These are phyloP conservation scores for Montifringilla adamsi DNA, from an alignment of 2,113 vertebrate genomes.

Conservation along the genomic window DNA sequence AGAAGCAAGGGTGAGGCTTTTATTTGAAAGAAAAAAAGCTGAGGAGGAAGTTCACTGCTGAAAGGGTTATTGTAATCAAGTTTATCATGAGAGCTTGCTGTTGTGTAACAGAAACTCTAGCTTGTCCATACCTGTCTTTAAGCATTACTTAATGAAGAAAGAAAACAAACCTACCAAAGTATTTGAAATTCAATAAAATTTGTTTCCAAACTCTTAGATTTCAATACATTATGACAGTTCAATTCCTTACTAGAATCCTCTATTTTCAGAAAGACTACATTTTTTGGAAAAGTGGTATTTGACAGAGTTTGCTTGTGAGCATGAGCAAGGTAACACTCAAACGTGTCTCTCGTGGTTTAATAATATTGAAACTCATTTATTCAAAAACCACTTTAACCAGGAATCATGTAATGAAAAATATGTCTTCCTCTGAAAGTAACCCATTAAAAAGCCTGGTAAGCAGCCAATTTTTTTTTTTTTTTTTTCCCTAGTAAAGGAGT, in stretches of 20 bases:
- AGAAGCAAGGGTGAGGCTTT: constrained; percentile 73
- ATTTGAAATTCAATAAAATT: constrained; percentile 73
- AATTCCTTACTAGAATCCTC: not conserved
- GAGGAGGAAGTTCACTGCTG: constrained; percentile 77
- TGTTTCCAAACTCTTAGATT: constrained; percentile 49
- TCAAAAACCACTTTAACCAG: not conserved
- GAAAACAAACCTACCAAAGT: constrained; percentile 71
- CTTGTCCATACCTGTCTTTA: constrained; percentile 78
- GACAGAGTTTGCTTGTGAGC: not conserved
- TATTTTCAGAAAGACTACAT: not conserved
- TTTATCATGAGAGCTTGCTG: constrained; percentile 73
- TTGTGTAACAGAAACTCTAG: constrained; percentile 85
- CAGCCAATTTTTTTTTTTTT: not conserved
- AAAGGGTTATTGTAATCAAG: constrained; percentile 76
- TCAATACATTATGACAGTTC: not conserved
- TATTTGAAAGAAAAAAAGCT: constrained; percentile 49
- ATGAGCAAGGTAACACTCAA: not conserved
- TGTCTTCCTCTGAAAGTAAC: not conserved
- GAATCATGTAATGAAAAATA: not conserved
- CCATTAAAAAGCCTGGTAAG: not conserved
- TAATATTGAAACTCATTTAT: constrained; percentile 28
- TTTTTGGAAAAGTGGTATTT: not conserved
- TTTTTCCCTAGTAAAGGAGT: not conserved
- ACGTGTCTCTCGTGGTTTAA: not conserved
- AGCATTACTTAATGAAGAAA: constrained; percentile 75